Evolutionary conservation across 2,888 invertebrate species (phyloP), one percentile per base, ranked within the genome.

Genomic region (Xestobium rufovillosum): DNA sequence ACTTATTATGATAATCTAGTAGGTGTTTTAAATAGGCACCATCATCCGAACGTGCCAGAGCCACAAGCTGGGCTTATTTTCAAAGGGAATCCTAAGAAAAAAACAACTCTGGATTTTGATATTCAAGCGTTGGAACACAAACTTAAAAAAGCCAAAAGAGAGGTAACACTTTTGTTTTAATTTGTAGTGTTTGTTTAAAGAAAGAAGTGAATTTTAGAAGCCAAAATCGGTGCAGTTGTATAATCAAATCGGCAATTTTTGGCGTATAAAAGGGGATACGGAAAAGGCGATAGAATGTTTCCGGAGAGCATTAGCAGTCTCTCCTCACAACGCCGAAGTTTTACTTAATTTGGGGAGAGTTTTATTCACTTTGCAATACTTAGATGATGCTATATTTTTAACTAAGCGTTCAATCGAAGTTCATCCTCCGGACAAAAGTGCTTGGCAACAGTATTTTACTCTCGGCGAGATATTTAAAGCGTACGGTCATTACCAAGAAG

Each of bases 361-460:
- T 14, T 65, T 90, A 34, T 83, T 88, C 64, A 87, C 86, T 47
- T 73, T 89, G 39, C 87, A 89, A 60, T 90, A 89, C 65, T 68
- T 90, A 47, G 90, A 91, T 62, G 90, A 91, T 66, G 90, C 90
- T 26, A 87, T 89, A 50, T 87, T 84, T 59, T 72, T 91, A 55
- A 88, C 89, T 34, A 73, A 86, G 50, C 76, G 86, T 34, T 89
- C 89, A 9, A 70, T 91, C 26, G 87, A 87, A 56, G 80, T 88
- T 39, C 86, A 86, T 60, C 80, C 86, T 15, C 82, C 84, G 0
- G 87, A 87, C 57, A 82, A 85, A 56, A 85, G 83, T 58, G 83
- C 88, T 2, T 90, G 89, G 90, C 84, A 87, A 57, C 90, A 90
- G 65, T 88, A 90, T 68, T 87, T 89, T 61, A 89, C 89, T 3